These are phyloP conservation scores for Brienomyrus longianalis DNA, from an alignment of 2,113 vertebrate species.

Conservation along the genomic window DNA sequence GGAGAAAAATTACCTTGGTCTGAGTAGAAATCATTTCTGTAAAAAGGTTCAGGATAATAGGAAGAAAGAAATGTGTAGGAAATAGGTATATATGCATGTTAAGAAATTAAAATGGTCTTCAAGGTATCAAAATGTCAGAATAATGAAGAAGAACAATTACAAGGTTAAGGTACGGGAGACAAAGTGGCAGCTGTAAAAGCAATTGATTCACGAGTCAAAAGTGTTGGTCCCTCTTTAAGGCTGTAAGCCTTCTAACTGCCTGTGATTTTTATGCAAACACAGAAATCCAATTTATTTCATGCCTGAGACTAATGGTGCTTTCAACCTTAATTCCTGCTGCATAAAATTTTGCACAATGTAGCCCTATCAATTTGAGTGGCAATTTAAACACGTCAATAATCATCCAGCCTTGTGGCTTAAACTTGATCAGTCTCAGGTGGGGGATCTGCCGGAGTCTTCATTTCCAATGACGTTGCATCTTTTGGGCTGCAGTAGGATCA, in stretches of 20 bases:
- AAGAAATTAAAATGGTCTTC: background rate
- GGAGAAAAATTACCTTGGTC: background rate
- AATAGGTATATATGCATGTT: background rate
- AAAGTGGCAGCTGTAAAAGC: background rate
- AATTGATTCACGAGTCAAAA: background rate
- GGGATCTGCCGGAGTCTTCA: background rate
- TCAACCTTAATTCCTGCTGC: background rate
- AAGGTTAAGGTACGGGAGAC: background rate
- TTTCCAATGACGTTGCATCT: slow-evolving; percentile 8
- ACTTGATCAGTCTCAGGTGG: background rate
- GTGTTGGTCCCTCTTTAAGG: background rate
- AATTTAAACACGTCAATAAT: slow-evolving; percentile 8
- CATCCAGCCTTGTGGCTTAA: background rate
- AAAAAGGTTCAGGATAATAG: background rate
- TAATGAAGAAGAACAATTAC: background rate
- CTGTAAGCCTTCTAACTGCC: background rate
- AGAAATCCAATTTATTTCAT: slow-evolving; percentile 3
- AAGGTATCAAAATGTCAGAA: background rate
- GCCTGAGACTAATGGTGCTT: background rate
- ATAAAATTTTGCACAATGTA: background rate
- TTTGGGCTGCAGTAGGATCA: background rate
- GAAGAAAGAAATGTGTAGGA: background rate
- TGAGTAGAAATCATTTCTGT: background rate
- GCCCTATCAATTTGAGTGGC: background rate
- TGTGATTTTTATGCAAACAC: background rate